Conservation (phyloP, 2,797 vertebrate genomes). For the Brachymystax lenok region DNA sequence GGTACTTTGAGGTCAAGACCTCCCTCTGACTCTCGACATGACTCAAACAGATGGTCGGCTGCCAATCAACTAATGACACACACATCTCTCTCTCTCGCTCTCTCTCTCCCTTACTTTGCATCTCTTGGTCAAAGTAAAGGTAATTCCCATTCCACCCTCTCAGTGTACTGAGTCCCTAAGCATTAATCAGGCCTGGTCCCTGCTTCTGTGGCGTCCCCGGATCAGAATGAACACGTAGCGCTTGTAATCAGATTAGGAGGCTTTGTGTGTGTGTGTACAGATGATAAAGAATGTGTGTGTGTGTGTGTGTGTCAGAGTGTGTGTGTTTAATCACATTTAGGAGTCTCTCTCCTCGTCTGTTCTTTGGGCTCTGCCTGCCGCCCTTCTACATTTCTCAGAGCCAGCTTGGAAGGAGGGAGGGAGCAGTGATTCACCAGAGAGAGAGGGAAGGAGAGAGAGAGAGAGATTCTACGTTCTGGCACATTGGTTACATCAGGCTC, state of each 20-base stretch:
- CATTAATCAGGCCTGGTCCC: background rate
- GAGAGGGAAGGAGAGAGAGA: slow-evolving; percentile 10
- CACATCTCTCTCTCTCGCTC: no score
- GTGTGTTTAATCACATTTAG: slow-evolving; percentile 8
- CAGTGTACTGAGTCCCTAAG: background rate
- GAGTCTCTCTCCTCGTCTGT: slow-evolving; percentile 50
- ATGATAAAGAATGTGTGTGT: no score
- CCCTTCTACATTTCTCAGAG: slow-evolving; percentile 12
- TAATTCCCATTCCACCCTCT: background rate
- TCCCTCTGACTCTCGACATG: slow-evolving; percentile 1
- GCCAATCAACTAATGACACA: slow-evolving; percentile 14
- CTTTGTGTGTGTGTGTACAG: background rate
- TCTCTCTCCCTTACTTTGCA: background rate
- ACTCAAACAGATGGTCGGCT: background rate
- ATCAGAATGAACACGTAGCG: slow-evolving; percentile 65
- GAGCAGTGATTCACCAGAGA: slow-evolving; percentile 30
- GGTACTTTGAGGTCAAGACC: background rate
- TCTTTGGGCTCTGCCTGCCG: slow-evolving; percentile 30
- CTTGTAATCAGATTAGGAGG: slow-evolving; percentile 62
- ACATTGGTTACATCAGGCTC: background rate
- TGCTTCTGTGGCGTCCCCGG: slow-evolving; percentile 22
- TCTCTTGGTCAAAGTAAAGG: background rate
- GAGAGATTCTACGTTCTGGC: background rate
- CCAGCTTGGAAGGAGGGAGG: slow-evolving; percentile 31
- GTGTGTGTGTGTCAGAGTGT: background rate